Base-by-base conservation (phyloP, 2,797 vertebrate species). In the Eulemur rubriventer region DNA sequence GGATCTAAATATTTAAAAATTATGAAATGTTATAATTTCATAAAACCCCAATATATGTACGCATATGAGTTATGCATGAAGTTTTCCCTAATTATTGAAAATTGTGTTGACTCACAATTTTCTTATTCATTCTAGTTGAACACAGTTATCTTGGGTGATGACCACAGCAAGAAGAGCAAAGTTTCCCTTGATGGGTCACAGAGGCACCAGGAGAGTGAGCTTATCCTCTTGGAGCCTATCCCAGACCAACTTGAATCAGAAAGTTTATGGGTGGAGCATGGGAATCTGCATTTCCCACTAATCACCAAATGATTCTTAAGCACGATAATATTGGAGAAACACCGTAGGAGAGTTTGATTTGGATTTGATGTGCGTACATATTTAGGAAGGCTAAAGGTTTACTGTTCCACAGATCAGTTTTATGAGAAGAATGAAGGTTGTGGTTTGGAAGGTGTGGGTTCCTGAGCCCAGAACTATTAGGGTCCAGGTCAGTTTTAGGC, bases 1-100 rank as follows among this genome's bases (percentile, higher is more conserved):
- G 35, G 12, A 81, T 92, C 22, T 89, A 89, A 94, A 65, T 89
- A 52, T 59, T 95, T 63, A 76, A 94, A 65, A 89, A 72, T n/a
- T 43, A 48, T 50, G n/a, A 89, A 91, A 59, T 87, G 10, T 43
- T 28, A 4, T 65, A n/a, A 65, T 65, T 65, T 65, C 65, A 79
- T 16, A 82, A 83, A 78, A 73, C 69, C 11, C 30, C 35, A 73
- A 38, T 59, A 61, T 35, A 69, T 80, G 16, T 33, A 61, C 24
- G 28, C 28, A 46, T 7, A 88, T 24, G 14, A 9, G 16, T 72
- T 65, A 3, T 69, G 18, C 28, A 59, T 6, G 41, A 94, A 90
- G 26, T 87, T 48, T 69, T 79, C 9, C 30, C 4, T 92, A 67
- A 90, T 79, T 50, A 89, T 55, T 69, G 72, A 48, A 89, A 94